Evolutionary conservation across 2,888 invertebrate species (phyloP), one percentile per base, ranked within the genome.

Genomic region (Nasonovia ribisnigri): DNA sequence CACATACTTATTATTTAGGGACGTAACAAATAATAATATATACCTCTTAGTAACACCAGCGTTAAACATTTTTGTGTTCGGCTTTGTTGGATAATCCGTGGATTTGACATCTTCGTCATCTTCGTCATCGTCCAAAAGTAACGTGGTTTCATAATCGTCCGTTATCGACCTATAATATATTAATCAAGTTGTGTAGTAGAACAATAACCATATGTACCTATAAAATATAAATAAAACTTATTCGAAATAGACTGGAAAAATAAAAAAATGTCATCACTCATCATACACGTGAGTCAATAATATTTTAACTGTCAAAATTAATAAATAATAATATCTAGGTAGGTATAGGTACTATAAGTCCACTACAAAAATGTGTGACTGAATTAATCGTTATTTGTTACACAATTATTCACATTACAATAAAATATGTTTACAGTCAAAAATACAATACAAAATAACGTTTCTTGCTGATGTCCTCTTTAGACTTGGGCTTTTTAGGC

Each of bases 21-120:
- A 29, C 4, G 11, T 67, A 13, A 54, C 20, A 24, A 3, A 5
- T 67, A 67, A n/a, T 2, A 36, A 36, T 36, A n/a, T 46, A 91
- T 86, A 92, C 91, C 91, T 92, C 11, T 86, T 86, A 46, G 86
- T 26, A 20, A 92, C 91, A n/a, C 43, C 86, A 5, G 3, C 48
- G 77, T 77, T 77, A 48, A 90, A 60, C 48, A 11, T 20, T 20
- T 46, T n/a, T 1, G 4, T 57, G n/a, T 86, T 57, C 2, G 1
- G 36, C 20, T 86, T 57, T n/a, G 20, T 1, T 29, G n/a, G 46
- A 6, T n/a, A 10, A 51, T 1, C 36, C 6, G 48, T 48, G 2
- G 10, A 51, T 13, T 54, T 26, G 26, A 24, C 26, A 26, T 88
- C 54, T 36, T 57, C 90, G 51, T 90, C 24, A 10, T 84, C 77